Percentiles rank a stretch among this genome's conserved stretches.
phyloP scores from a whole-genome alignment of 2,113 vertebrate genomes.

The Pygoscelis adeliae region DNA sequence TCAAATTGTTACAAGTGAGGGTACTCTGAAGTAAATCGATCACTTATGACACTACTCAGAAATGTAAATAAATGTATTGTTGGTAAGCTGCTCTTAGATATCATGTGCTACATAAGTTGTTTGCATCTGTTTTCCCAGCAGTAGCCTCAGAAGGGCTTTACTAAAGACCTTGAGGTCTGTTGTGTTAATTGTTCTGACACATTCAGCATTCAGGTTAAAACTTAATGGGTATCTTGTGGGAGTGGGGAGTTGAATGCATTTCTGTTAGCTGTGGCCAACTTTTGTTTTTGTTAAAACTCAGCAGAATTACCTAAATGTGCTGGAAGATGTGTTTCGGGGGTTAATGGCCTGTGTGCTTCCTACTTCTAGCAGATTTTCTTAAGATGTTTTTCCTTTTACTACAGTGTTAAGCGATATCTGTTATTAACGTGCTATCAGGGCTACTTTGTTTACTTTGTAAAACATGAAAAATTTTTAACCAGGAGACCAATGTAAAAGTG shows the following conservation, averaged over 20 bases:
- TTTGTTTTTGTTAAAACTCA: slow-evolving; percentile 47
- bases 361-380: not conserved
- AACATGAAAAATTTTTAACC: not conserved
- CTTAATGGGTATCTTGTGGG: slow-evolving; percentile 26
- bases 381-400: not conserved
- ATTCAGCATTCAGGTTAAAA: slow-evolving; percentile 5
- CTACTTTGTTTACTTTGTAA: not conserved
- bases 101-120: not conserved
- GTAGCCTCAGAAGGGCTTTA: not conserved
- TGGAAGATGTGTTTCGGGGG: not conserved
- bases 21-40: not conserved
- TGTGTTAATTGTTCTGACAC: slow-evolving; percentile 39
- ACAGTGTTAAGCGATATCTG: not conserved
- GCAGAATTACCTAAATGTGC: slow-evolving; percentile 52
- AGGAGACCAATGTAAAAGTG: not conserved
- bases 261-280: not conserved
- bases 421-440: not conserved
- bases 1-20: not conserved
- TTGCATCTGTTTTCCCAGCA: not conserved
- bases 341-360: slow-evolving; percentile 48
- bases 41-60: not conserved
- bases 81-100: not conserved
- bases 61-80: not conserved
- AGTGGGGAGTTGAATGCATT: not conserved
- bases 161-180: slow-evolving; percentile 8